A percentile compares a stretch with the other conserved stretches of the same genome.
These are phyloP conservation scores for Euwallacea similis DNA, from an alignment of 1,140 invertebrate genomes.

Conservation along the genomic window DNA sequence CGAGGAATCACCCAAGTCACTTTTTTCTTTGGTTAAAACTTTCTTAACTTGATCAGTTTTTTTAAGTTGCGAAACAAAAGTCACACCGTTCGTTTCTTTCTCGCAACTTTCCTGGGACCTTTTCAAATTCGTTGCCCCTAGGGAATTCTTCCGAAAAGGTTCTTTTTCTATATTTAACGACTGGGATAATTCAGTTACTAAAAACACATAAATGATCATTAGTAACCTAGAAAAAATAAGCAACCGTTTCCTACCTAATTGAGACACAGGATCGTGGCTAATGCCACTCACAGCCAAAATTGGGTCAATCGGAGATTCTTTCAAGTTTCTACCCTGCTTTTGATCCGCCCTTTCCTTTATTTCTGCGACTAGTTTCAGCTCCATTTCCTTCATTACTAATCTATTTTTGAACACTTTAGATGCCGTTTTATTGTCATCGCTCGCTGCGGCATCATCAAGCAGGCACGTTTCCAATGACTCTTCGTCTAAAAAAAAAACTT, in stretches of 20 bases:
- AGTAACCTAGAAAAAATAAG: no score
- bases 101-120: slow-evolving; percentile 24
- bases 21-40: slow-evolving; percentile 48
- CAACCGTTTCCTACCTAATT: slow-evolving; percentile 64
- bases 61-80: slow-evolving; percentile 49
- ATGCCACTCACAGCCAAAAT: slow-evolving; percentile 53
- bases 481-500: neutral
- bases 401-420: slow-evolving; percentile 54
- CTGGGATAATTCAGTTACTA: slow-evolving; percentile 41
- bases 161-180: slow-evolving; percentile 40
- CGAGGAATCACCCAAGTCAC: slow-evolving; percentile 45
- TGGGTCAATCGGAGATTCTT: slow-evolving; percentile 55
- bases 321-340: slow-evolving; percentile 57
- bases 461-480: neutral
- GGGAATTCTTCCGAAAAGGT: slow-evolving; percentile 33
- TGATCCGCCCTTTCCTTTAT: slow-evolving; percentile 77
- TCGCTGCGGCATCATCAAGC: neutral
- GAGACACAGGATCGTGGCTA: slow-evolving; percentile 69
- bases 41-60: slow-evolving; percentile 48
- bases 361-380: slow-evolving; percentile 76
- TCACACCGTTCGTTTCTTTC: slow-evolving; percentile 45
- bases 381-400: slow-evolving; percentile 73
- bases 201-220: slow-evolving; percentile 5
- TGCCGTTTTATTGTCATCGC: slow-evolving; percentile 49
- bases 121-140: slow-evolving; percentile 20